A percentile compares a stretch with the other conserved stretches of the same genome.
Conservation (phyloP, 2,888 invertebrate genomes). For the Thumatha senex region DNA sequence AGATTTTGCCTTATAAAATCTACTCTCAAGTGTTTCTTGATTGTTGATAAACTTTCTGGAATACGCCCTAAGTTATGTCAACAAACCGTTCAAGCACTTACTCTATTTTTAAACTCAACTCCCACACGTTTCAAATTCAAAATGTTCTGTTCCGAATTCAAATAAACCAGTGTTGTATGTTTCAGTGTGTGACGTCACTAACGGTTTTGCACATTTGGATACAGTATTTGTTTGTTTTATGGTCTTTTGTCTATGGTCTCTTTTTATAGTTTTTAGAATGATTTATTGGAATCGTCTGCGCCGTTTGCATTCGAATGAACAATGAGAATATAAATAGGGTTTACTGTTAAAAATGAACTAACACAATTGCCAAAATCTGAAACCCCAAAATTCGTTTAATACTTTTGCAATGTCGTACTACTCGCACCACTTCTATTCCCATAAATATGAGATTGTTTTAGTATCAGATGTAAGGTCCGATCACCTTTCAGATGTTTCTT, state of each 20-base stretch:
- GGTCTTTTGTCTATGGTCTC: constrained; percentile 19
- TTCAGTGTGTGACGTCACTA: constrained; percentile 40
- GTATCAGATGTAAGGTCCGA: too few species aligned
- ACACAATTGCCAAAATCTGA: too few species aligned
- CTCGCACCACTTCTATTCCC: too few species aligned
- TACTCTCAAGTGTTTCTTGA: too few species aligned
- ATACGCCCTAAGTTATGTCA: constrained; percentile 12
- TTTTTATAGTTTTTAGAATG: constrained; percentile 1
- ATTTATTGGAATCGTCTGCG: constrained; percentile 1
- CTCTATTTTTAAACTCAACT: constrained; percentile 38
- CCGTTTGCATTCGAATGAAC: not conserved
- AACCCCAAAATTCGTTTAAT: too few species aligned
- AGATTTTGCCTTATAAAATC: too few species aligned
- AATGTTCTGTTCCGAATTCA: constrained; percentile 36
- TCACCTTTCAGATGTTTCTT: too few species aligned
- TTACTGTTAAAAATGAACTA: too few species aligned
- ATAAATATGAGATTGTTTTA: too few species aligned
- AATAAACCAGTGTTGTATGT: constrained; percentile 38
- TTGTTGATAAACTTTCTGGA: too few species aligned
- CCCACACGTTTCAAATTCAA: constrained; percentile 39
- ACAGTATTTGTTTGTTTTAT: constrained; percentile 9
- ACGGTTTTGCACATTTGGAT: constrained; percentile 37
- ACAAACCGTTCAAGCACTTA: constrained; percentile 15
- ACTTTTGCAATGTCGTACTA: too few species aligned
- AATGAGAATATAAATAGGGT: too few species aligned